These are phyloP conservation scores for Zootermopsis nevadensis DNA, from an alignment of 2,888 invertebrate species.

Conservation along the genomic window DNA sequence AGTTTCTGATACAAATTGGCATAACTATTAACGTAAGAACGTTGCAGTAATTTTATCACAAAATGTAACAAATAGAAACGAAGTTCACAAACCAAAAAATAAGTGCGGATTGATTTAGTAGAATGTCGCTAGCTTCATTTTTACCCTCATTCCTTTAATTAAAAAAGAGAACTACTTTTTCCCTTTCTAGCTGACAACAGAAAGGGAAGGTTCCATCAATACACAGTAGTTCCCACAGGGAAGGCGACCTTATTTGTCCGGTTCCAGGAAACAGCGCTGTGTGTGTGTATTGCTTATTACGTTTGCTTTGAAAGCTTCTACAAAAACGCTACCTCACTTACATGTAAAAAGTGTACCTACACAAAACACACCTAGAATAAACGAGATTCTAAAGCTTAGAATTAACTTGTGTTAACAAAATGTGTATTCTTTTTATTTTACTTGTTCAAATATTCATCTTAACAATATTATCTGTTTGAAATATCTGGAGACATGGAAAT, in stretches of 20 bases:
- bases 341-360: not conserved
- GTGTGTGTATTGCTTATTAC: not conserved
- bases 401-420: slow-evolving; percentile 13
- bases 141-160: not conserved
- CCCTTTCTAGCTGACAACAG: not conserved
- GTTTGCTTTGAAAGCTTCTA: no score
- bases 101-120: not conserved
- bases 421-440: not conserved
- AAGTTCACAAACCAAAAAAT: no score
- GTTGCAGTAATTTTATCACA: no score
- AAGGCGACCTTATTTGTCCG: slow-evolving; percentile 25
- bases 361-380: slow-evolving; percentile 8
- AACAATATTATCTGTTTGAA: slow-evolving; percentile 10
- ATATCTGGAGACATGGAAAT: not conserved
- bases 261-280: slow-evolving; percentile 22
- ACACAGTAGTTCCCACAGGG: slow-evolving; percentile 22
- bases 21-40: no score
- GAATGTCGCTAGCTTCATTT: not conserved
- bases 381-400: not conserved
- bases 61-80: no score
- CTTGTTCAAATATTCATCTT: slow-evolving; percentile 12
- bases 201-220: no score
- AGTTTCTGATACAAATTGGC: no score
- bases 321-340: no score
- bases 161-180: not conserved